Conservation (phyloP, 2,888 invertebrate genomes). For the Tineola bisselliella region DNA sequence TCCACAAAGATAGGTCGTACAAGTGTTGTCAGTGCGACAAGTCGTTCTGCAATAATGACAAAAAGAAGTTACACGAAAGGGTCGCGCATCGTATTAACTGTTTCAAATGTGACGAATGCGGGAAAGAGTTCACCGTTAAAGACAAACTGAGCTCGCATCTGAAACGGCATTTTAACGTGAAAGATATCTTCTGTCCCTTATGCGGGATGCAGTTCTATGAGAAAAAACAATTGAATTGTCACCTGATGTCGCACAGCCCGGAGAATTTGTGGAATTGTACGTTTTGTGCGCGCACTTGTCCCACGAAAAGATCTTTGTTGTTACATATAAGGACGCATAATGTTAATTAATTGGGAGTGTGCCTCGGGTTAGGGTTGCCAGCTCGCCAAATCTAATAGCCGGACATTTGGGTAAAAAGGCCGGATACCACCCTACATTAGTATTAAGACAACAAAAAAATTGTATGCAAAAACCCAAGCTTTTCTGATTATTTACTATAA, state of each 20-base stretch:
- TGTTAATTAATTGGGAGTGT: too few relatives aligned
- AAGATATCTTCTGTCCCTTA: neutral
- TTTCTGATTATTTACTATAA: too few relatives aligned
- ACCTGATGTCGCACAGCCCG: neutral
- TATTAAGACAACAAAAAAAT: too few relatives aligned
- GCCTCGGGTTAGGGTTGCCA: too few relatives aligned
- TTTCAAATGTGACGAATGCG: neutral
- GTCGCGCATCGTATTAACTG: constrained; percentile 28
- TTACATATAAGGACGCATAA: neutral
- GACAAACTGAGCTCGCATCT: neutral
- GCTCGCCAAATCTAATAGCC: too few relatives aligned
- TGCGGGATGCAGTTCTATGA: constrained; percentile 6
- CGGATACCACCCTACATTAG: too few relatives aligned
- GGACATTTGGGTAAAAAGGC: too few relatives aligned
- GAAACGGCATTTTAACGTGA: constrained; percentile 3
- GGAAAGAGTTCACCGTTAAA: constrained; percentile 1
- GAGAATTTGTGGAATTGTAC: neutral
- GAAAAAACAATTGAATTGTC: constrained; percentile 1
- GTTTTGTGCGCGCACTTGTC: neutral
- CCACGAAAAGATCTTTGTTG: neutral
- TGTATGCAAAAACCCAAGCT: too few relatives aligned
- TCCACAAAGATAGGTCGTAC: neutral
- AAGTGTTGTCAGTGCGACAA: constrained; percentile 45
- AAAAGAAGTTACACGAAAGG: constrained; percentile 39
- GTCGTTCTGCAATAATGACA: constrained; percentile 36